A percentile compares a stretch with the other conserved stretches of the same genome.
phyloP scores from a whole-genome alignment of 2,797 vertebrate species.

The Acrossocheilus fasciatus region DNA sequence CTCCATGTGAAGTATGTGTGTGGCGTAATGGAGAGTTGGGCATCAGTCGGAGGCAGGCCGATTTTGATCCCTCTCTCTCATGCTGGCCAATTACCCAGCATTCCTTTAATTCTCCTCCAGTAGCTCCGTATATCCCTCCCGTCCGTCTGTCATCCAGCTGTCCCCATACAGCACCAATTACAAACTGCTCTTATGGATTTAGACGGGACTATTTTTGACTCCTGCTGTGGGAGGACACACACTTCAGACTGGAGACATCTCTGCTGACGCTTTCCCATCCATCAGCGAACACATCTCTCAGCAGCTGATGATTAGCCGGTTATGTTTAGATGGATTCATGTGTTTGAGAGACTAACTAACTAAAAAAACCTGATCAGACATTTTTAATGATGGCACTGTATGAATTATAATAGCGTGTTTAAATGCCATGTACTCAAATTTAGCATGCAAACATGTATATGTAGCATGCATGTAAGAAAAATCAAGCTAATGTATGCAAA shows the following conservation, averaged over 20 bases:
- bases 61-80: constrained; percentile 50
- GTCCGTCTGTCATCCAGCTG: constrained; percentile 13
- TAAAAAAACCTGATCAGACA: background rate
- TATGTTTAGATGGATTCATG: background rate
- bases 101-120: constrained; percentile 54
- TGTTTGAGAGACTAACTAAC: background rate
- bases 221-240: constrained; percentile 31
- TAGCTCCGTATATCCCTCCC: constrained; percentile 28
- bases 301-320: background rate
- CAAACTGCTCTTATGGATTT: constrained; percentile 32
- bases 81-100: constrained; percentile 57
- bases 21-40: constrained; percentile 52
- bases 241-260: constrained; percentile 13
- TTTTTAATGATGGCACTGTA: background rate
- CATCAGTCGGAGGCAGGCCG: constrained; percentile 48
- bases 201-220: constrained; percentile 36
- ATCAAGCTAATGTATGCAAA: background rate
- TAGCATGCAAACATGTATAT: background rate
- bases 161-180: constrained; percentile 38
- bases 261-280: background rate
- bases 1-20: constrained; percentile 59
- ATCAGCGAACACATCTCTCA: constrained; percentile 2
- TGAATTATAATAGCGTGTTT: background rate
- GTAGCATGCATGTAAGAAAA: background rate
- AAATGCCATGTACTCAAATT: background rate